Evolutionary conservation across 2,113 vertebrate species (phyloP).

Genomic region (Campylorhamphus procurvoides): DNA sequence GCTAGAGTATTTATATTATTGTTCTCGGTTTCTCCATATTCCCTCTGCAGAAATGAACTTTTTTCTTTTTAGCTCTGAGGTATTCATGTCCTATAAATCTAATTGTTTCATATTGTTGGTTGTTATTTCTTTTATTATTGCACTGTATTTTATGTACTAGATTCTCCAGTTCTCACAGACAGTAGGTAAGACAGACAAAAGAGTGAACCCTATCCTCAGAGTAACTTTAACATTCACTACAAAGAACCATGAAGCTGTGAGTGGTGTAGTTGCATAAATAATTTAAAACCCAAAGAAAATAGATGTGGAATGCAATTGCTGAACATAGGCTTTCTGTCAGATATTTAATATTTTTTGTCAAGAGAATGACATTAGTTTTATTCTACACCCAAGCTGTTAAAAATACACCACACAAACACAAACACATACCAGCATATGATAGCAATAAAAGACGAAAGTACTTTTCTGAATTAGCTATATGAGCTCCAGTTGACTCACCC

Average conservation of each 20-base stretch:
- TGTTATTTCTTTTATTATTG: not conserved
- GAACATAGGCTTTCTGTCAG: not conserved
- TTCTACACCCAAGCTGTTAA: not conserved
- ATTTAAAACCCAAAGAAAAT: constrained; percentile 22
- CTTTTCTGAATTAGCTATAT: not conserved
- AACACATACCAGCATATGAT: not conserved
- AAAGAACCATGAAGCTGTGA: not conserved
- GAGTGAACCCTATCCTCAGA: not conserved
- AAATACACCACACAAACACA: not conserved
- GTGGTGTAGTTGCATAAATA: not conserved
- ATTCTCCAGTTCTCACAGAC: not conserved
- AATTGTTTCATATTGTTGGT: not conserved
- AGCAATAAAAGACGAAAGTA: not conserved
- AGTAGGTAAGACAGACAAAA: not conserved
- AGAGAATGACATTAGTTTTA: not conserved
- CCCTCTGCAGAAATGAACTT: not conserved
- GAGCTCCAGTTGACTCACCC: not conserved
- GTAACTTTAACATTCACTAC: not conserved
- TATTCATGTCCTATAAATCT: not conserved
- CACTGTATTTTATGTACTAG: not conserved
- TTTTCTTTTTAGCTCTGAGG: not conserved
- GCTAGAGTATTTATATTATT: not conserved
- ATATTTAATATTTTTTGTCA: not conserved
- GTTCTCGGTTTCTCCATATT: not conserved
- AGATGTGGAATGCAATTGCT: not conserved